Base-by-base conservation (phyloP, 2,797 vertebrate species). In the Pipistrellus pipistrellus region DNA sequence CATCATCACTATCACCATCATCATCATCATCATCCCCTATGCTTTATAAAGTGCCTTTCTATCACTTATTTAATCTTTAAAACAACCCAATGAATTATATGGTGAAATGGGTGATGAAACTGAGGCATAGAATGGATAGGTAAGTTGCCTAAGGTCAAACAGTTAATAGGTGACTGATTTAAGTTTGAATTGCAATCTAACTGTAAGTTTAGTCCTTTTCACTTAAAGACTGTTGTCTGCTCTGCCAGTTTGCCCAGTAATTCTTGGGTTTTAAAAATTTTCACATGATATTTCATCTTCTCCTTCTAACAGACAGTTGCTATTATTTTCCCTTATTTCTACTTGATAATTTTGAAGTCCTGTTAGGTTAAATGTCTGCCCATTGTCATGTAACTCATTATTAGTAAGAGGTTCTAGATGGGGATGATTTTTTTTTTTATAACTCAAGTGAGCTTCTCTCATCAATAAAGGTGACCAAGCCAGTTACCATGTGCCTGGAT, bases 261-360 rank as follows among this genome's bases (percentile, higher is more conserved):
- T 76, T 78, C 44, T 73, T 66, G 57, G 46, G 25, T 88, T 86
- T 69, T 48, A 35, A 69, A 23, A n/a, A 15, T 38, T 71, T 88
- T 92, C 25, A 73, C 21, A 17, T 13, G 25, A 2, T 71, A 38
- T 53, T 83, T 92, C 18, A 51, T 59, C 55, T 69, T 89, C 89
- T 77, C 14, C 25, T 95, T 86, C 57, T 86, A 32, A 18, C 10
- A 72, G 66, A 27, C 21, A 80, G 35, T 80, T 76, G 32, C 15
- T 91, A 27, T 85, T 73, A 64, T 89, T 91, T 73, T 1, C n/a
- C 13, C 48, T 76, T 18, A 25, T 77, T 64, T 95, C 32, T 82
- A 77, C 3, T 1, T 18, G 25, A 59, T 20, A 55, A 46, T 51
- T 32, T 35, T 53, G 51, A 81, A 27, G 23, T 69, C 46, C 75